A percentile compares a stretch with the other conserved stretches of the same genome.
phyloP scores from a whole-genome alignment of 2,888 invertebrate genomes.

The Pyrochroa serraticornis region DNA sequence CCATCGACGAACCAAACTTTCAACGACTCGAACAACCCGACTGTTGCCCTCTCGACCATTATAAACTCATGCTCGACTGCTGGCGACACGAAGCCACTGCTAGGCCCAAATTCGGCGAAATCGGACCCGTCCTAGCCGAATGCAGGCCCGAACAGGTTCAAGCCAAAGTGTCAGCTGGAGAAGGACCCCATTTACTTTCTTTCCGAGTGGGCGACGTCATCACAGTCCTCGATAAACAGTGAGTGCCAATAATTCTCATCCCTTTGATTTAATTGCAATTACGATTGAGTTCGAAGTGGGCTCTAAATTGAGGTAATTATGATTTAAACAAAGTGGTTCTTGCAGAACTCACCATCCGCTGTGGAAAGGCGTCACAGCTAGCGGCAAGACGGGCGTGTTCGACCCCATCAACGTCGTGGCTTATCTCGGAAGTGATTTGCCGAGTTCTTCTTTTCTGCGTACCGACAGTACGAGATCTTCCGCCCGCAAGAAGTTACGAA shows the following conservation, averaged over 20 bases:
- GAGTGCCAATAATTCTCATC: conserved; percentile 48
- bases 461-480: conserved; percentile 69
- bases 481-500: conserved; percentile 69
- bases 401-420: conserved; percentile 89
- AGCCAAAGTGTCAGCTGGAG: conserved; percentile 65
- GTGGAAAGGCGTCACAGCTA: conserved; percentile 91
- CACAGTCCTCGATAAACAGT: conserved; percentile 87
- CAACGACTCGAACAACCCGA: conserved; percentile 92
- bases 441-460: conserved; percentile 62
- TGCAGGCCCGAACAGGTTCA: conserved; percentile 93
- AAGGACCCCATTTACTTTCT: conserved; percentile 71
- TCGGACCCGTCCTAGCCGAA: conserved; percentile 78
- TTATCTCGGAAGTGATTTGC: conserved; percentile 79
- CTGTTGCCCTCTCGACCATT: conserved; percentile 93
- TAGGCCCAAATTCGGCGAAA: conserved; percentile 89
- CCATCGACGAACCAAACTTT: conserved; percentile 91
- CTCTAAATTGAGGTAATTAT: not conserved
- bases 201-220: conserved; percentile 91
- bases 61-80: conserved; percentile 90
- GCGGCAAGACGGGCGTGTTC: conserved; percentile 92
- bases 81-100: conserved; percentile 93
- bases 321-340: conserved; percentile 10
- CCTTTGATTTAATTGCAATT: conserved; percentile 7
- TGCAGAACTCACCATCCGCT: conserved; percentile 66
- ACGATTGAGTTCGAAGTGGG: conserved; percentile 1